Percentiles rank a stretch among this genome's conserved stretches.
Conservation (phyloP, 2,888 invertebrate genomes). For the Melipona bicolor region DNA sequence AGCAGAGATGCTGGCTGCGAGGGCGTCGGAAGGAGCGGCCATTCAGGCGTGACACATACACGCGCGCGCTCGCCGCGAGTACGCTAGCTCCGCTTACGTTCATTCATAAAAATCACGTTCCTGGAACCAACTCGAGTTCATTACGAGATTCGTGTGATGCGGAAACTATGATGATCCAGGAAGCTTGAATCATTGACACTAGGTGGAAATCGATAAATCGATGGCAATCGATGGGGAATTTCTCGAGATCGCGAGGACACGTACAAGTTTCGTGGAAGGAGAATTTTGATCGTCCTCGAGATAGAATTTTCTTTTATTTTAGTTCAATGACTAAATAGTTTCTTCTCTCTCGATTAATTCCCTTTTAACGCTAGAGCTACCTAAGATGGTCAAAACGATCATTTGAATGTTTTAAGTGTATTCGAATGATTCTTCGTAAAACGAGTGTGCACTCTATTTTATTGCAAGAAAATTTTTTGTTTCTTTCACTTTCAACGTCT, state of each 20-base stretch:
- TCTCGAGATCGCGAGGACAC: not conserved
- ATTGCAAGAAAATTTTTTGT: no score
- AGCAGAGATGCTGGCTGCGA: conserved; percentile 6
- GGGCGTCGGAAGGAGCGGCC: conserved; percentile 51
- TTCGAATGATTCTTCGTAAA: no score
- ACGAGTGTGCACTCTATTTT: no score
- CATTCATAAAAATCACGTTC: conserved; percentile 73
- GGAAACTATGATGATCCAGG: conserved; percentile 23
- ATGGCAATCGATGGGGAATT: not conserved
- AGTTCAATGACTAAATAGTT: no score
- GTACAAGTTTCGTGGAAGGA: not conserved
- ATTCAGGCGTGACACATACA: conserved; percentile 67
- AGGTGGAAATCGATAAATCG: not conserved
- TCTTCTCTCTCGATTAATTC: no score
- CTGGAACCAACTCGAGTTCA: conserved; percentile 49
- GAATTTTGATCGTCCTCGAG: not conserved
- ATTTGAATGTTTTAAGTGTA: no score
- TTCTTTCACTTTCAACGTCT: no score
- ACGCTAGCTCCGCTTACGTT: conserved; percentile 58
- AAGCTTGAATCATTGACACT: conserved; percentile 50
- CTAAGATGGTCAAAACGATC: no score
- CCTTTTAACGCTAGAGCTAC: no score
- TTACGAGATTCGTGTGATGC: conserved; percentile 51
- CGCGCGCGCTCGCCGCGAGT: conserved; percentile 39
- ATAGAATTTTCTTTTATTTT: not conserved